Percentiles rank a stretch among this genome's conserved stretches.
Conservation (phyloP, 2,797 vertebrate species). For the Sebastes itinus region DNA sequence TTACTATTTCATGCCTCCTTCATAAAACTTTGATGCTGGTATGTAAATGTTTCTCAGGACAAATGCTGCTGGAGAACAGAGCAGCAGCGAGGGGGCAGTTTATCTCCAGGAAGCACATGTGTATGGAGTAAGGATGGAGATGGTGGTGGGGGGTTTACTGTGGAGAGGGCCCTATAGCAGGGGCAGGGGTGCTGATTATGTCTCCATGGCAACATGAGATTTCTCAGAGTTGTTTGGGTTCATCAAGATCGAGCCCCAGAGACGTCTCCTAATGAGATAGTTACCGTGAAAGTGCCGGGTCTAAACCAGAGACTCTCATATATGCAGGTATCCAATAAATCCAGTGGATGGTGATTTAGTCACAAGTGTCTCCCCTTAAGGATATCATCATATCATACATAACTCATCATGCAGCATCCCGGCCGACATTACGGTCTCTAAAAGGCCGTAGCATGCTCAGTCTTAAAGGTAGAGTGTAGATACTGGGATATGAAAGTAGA, state of each 20-base stretch:
- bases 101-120: conserved; percentile 6
- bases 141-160: neutral
- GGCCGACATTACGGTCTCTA: neutral
- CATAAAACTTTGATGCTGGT: conserved; percentile 63
- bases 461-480: neutral
- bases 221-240: conserved; percentile 2
- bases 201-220: conserved; percentile 59
- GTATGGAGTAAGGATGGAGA: neutral
- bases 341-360: neutral
- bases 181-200: conserved; percentile 6
- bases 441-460: neutral
- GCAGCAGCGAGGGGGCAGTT: neutral
- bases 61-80: conserved; percentile 24
- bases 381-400: neutral
- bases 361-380: neutral
- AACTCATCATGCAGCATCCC: neutral
- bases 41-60: conserved; percentile 36
- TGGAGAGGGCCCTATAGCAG: neutral
- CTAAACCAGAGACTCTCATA: neutral
- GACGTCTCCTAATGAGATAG: conserved; percentile 31
- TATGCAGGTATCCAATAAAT: neutral
- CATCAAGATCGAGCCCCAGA: neutral
- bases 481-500: neutral
- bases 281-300: neutral
- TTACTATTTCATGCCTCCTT: conserved; percentile 67